Percentiles rank a stretch among this genome's conserved stretches.
Evolutionary conservation across 2,113 vertebrate species (phyloP).

Genomic region (Xenopus laevis): DNA sequence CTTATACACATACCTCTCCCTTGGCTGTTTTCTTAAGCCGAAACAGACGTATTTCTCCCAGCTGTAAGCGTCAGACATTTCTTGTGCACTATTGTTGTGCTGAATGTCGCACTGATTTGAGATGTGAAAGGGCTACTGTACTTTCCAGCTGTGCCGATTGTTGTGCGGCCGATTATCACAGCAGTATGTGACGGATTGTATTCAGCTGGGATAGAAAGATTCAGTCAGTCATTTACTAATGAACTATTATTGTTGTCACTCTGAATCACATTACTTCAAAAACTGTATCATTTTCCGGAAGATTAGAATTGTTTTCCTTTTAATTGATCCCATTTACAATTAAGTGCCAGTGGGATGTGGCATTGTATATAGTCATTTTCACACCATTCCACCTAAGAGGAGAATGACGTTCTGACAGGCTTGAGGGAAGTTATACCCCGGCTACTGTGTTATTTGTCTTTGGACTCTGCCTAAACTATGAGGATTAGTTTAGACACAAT

Average conservation of each 20-base stretch:
- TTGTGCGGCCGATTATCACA: not conserved
- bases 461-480: no score
- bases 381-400: no score
- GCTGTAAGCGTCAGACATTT: constrained; percentile 7
- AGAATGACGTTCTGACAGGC: no score
- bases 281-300: not conserved
- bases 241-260: not conserved
- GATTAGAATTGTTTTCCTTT: no score
- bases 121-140: constrained; percentile 22
- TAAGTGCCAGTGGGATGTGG: no score
- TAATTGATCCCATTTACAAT: no score
- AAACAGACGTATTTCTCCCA: not conserved
- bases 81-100: constrained; percentile 7
- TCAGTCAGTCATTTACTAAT: not conserved
- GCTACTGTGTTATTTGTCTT: no score
- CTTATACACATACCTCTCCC: no score
- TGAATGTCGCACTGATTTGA: constrained; percentile 26
- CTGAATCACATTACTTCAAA: not conserved
- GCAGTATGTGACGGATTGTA: constrained; percentile 12
- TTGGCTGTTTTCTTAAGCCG: no score
- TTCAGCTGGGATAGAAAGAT: not conserved
- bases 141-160: constrained; percentile 16
- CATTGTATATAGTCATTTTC: no score
- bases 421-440: no score
- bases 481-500: no score